These are phyloP conservation scores for Lutraria rhynchaena DNA, from an alignment of 1,140 invertebrate species.

Conservation along the genomic window DNA sequence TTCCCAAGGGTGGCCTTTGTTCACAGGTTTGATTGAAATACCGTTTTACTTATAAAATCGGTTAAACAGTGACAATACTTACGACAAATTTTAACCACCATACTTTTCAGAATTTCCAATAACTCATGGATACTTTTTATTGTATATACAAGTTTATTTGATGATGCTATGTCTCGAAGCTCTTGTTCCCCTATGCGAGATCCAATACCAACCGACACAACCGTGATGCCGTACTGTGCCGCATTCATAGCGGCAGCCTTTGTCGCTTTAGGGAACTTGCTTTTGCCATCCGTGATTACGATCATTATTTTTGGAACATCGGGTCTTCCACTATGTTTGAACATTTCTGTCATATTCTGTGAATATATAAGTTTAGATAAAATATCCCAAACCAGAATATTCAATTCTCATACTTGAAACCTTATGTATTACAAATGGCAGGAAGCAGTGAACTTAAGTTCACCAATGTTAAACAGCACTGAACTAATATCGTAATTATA, in stretches of 20 bases:
- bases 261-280: slow-evolving; percentile 29
- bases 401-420: too few species aligned
- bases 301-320: slow-evolving; percentile 54
- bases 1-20: too few species aligned
- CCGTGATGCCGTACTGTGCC: slow-evolving; percentile 30
- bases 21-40: too few species aligned
- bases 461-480: too few species aligned
- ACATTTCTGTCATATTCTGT: slow-evolving; percentile 44
- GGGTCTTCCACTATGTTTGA: slow-evolving; percentile 19
- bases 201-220: slow-evolving; percentile 64
- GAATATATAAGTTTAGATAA: neutral
- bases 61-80: neutral
- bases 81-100: slow-evolving; percentile 45
- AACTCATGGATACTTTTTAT: slow-evolving; percentile 39
- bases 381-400: too few species aligned
- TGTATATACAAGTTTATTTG: slow-evolving; percentile 23
- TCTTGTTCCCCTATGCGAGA: slow-evolving; percentile 30
- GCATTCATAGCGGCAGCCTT: slow-evolving; percentile 33
- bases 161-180: slow-evolving; percentile 58
- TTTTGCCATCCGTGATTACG: slow-evolving; percentile 63
- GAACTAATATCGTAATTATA: too few species aligned
- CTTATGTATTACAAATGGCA: too few species aligned
- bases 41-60: neutral
- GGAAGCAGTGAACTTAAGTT: too few species aligned
- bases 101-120: neutral